phyloP scores from a whole-genome alignment of 2,797 vertebrate genomes.

The Okamejei kenojei region DNA sequence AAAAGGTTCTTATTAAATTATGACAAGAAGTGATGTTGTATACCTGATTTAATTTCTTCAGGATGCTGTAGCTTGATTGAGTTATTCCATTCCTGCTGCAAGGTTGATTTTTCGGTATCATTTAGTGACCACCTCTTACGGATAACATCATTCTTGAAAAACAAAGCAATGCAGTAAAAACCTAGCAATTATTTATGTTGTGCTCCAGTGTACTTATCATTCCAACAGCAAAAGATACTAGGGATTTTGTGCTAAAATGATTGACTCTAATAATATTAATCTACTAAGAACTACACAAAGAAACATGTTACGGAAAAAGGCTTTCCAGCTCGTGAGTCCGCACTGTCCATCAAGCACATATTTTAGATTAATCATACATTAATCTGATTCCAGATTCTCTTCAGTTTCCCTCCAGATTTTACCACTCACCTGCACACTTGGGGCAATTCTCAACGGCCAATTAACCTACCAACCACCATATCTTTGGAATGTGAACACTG shows the following conservation, averaged over 20 bases:
- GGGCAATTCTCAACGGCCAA: too few relatives aligned
- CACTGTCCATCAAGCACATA: too few relatives aligned
- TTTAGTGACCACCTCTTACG: neutral
- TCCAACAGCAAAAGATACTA: neutral
- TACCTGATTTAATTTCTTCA: slow-evolving; percentile 6
- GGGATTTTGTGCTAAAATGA: neutral
- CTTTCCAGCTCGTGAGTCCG: too few relatives aligned
- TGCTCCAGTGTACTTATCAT: neutral
- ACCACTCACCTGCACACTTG: too few relatives aligned
- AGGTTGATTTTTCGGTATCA: neutral
- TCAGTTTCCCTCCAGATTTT: too few relatives aligned
- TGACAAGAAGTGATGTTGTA: too few relatives aligned
- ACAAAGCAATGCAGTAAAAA: slow-evolving; percentile 3
- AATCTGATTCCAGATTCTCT: too few relatives aligned
- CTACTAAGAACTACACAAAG: too few relatives aligned
- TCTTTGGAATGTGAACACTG: too few relatives aligned
- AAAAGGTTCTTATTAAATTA: neutral
- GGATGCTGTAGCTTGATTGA: neutral
- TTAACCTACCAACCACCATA: too few relatives aligned
- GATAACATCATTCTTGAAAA: slow-evolving; percentile 12
- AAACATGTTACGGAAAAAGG: too few relatives aligned
- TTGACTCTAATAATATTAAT: neutral
- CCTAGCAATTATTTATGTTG: neutral
- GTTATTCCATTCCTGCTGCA: neutral
- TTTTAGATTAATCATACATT: too few relatives aligned